phyloP scores from a whole-genome alignment of 2,888 invertebrate species.

The Eupithecia exiguata region DNA sequence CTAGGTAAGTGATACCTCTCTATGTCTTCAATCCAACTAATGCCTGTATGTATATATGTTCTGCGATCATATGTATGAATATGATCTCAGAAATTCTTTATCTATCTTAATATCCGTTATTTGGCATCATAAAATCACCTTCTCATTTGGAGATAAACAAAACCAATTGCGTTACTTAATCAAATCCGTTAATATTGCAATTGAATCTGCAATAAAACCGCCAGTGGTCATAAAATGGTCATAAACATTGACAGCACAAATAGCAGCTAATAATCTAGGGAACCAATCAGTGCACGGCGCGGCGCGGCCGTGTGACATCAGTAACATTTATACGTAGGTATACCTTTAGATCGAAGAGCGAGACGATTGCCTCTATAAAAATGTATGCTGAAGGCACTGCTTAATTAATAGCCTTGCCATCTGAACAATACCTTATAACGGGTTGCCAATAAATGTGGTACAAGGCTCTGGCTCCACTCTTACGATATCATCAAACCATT shows the following conservation, averaged over 20 bases:
- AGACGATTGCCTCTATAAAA: slow-evolving; percentile 76
- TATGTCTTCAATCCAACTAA: neutral
- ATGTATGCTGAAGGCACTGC: slow-evolving; percentile 69
- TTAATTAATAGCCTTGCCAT: slow-evolving; percentile 64
- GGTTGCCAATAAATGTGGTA: slow-evolving; percentile 6
- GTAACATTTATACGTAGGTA: slow-evolving; percentile 62
- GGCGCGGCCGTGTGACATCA: slow-evolving; percentile 52
- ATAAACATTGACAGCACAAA: slow-evolving; percentile 82
- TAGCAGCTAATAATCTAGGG: slow-evolving; percentile 76
- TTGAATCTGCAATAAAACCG: slow-evolving; percentile 78
- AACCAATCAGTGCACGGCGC: slow-evolving; percentile 69
- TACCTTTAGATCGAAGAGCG: slow-evolving; percentile 65
- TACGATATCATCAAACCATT: neutral
- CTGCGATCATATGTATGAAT: no score
- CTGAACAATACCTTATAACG: slow-evolving; percentile 35
- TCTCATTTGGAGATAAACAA: slow-evolving; percentile 64
- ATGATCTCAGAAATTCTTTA: neutral
- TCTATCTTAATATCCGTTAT: slow-evolving; percentile 27
- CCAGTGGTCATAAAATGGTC: slow-evolving; percentile 75
- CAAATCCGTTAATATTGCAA: slow-evolving; percentile 77
- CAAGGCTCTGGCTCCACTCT: neutral
- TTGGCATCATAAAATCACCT: slow-evolving; percentile 53
- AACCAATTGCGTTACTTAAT: slow-evolving; percentile 75
- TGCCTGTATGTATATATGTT: no score
- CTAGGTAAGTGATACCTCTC: neutral